phyloP scores from a whole-genome alignment of 2,113 vertebrate species.

The Cochlearius cochlearius region DNA sequence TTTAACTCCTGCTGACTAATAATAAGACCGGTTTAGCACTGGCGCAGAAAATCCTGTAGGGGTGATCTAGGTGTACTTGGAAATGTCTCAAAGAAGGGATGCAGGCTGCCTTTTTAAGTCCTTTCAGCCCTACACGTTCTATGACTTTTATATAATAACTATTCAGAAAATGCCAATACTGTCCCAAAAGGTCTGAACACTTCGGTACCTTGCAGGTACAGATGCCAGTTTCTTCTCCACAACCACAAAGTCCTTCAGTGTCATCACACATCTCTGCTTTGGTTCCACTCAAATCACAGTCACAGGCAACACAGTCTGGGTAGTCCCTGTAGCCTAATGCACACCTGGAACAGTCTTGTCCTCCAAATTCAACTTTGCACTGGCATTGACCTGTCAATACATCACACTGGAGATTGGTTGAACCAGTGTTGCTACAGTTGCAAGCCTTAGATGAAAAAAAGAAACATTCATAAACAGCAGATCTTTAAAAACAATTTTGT shows the following conservation, averaged over 20 bases:
- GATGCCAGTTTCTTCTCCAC: conserved; percentile 72
- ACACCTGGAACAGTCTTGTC: conserved; percentile 79
- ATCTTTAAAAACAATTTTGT: background rate
- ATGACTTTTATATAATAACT: background rate
- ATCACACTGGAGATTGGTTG: conserved; percentile 76
- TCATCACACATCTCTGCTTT: conserved; percentile 73
- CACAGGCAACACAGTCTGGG: conserved; percentile 84
- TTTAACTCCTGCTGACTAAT: background rate
- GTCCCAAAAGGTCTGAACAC: background rate
- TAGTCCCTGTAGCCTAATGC: conserved; percentile 82
- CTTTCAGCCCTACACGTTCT: background rate
- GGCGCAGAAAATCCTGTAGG: background rate
- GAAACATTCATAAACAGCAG: background rate
- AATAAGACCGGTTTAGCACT: background rate
- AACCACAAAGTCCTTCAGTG: conserved; percentile 78
- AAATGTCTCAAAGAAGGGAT: background rate
- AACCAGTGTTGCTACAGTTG: conserved; percentile 80
- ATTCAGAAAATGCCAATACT: background rate
- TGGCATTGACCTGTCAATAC: conserved; percentile 77
- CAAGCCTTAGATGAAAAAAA: conserved; percentile 75
- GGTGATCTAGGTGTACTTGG: background rate
- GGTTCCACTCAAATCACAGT: conserved; percentile 85
- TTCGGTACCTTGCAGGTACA: conserved; percentile 90
- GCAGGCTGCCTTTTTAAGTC: background rate
- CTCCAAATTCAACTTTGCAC: conserved; percentile 79